phyloP scores from a whole-genome alignment of 1,140 invertebrate species.

The Schlechtendalia chinensis region DNA sequence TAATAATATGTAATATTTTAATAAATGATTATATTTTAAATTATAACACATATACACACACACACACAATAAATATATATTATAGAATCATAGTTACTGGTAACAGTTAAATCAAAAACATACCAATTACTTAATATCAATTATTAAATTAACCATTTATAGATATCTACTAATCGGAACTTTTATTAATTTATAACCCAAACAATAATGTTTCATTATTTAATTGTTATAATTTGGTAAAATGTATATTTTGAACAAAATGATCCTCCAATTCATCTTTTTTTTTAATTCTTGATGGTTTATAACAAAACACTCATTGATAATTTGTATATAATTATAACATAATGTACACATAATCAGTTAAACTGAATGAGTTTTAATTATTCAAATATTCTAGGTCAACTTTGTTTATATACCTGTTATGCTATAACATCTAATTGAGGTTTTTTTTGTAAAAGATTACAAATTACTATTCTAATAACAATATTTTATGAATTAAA shows the following conservation, averaged over 20 bases:
- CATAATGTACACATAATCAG: neutral
- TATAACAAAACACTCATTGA: neutral
- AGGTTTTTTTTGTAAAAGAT: neutral
- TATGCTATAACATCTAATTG: neutral
- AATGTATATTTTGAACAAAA: neutral
- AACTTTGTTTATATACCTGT: slow-evolving; percentile 14
- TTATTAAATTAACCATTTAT: neutral
- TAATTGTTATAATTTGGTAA: neutral
- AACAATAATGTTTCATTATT: neutral
- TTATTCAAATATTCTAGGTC: slow-evolving; percentile 18
- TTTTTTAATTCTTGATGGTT: neutral
- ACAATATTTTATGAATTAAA: neutral
- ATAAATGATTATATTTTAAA: neutral
- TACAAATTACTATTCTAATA: neutral
- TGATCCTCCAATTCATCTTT: too few relatives aligned
- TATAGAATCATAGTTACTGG: neutral
- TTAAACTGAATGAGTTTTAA: slow-evolving; percentile 7
- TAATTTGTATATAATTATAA: slow-evolving; percentile 10
- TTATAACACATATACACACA: neutral
- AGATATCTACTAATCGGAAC: neutral
- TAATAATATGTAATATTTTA: neutral
- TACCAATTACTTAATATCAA: neutral
- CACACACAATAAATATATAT: neutral
- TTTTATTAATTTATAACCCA: neutral
- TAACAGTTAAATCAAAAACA: neutral